A percentile compares a stretch with the other conserved stretches of the same genome.
Evolutionary conservation across 1,140 invertebrate genomes (phyloP).

Genomic region (Macrobrachium nipponense): DNA sequence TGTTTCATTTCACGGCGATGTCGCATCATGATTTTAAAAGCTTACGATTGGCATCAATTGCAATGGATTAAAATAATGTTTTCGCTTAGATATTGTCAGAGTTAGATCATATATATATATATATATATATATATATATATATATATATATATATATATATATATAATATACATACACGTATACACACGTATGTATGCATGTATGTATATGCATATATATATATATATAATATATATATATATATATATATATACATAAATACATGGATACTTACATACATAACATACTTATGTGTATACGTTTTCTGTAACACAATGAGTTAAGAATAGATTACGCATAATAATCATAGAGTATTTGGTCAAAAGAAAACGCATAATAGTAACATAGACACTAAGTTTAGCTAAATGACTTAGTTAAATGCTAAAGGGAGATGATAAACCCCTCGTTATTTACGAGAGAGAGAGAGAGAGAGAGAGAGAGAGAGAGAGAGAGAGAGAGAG

Average conservation of each 20-base stretch:
- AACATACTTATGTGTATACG: slow-evolving; percentile 5
- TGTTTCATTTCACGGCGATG: no score
- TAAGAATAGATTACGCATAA: not conserved
- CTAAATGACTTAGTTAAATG: not conserved
- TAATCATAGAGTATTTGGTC: no score
- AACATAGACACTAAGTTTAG: not conserved
- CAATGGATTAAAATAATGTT: no score
- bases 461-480: slow-evolving; percentile 18
- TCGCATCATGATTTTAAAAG: no score
- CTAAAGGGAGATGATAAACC: no score
- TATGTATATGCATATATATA: slow-evolving; percentile 3
- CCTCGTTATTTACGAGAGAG: no score
- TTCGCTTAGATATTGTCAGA: no score
- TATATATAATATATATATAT: slow-evolving; percentile 5
- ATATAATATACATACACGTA: slow-evolving; percentile 2
- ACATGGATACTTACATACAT: not conserved
- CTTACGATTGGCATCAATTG: no score
- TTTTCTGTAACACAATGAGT: not conserved
- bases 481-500: slow-evolving; percentile 18
- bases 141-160: slow-evolving; percentile 12
- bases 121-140: not conserved
- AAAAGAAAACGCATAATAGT: no score
- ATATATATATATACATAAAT: slow-evolving; percentile 14
- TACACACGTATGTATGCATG: no score
- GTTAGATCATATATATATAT: not conserved